Evolutionary conservation across 2,113 vertebrate genomes (phyloP), one percentile per base, ranked within the genome.

Genomic region (Nesogale talazaci): DNA sequence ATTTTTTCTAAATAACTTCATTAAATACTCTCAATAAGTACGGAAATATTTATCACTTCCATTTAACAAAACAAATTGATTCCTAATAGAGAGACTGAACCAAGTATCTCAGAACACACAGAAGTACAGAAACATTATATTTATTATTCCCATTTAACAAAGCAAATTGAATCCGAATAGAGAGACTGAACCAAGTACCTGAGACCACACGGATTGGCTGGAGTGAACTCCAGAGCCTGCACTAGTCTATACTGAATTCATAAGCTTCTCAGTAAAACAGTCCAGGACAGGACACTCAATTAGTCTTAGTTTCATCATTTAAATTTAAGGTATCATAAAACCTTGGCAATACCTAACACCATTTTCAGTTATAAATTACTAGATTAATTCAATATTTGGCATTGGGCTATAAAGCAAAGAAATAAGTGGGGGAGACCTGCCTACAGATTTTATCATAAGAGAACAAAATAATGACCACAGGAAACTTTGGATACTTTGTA

Each of bases 301-400:
- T 31, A 78, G 57, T 83, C 36, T 70, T 12, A 16, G 22, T 75
- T 27, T 63, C 25, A n/a, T 83, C 38, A 80, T 79, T 46, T 92
- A 46, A 67, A 94, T 56, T 79, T 89, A 83, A 11, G 36, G 0
- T 89, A 3, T 89, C 38, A 82, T 65, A 63, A 87, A 75, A 15
- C 52, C 38, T 78, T 76, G 22, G 89, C 17, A 78, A 75, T 42
- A 40, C 1, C 74, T 4, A 52, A 52, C 79, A 14, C 6, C 34
- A 87, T 42, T 65, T 88, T 91, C n/a, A 86, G 52, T 81, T 78
- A 94, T 63, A 82, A 93, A 84, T 94, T 42, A 81, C n/a, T 88
- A 93, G 14, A 75, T 72, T 38, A 2, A 17, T 12, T 38, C 76
- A 0, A 4, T 57, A 34, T 69, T 25, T 59, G 63, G 8, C 7